phyloP scores from a whole-genome alignment of 1,140 invertebrate species.

The Diorhabda carinulata region DNA sequence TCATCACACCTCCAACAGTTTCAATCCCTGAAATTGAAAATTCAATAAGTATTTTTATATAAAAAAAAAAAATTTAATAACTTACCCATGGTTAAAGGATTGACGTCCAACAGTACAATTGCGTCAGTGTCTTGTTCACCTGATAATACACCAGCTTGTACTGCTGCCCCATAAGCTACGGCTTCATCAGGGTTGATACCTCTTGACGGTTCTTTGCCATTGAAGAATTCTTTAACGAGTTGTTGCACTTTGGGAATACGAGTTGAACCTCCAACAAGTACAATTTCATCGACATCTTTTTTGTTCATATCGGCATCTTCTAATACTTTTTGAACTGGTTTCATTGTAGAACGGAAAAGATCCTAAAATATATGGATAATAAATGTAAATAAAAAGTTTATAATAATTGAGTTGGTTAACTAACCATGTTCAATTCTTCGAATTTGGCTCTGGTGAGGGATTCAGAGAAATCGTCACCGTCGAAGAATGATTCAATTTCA shows the following conservation, averaged over 20 bases:
- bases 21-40: conserved; percentile 64
- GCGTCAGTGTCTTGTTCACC: conserved; percentile 93
- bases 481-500: conserved; percentile 99
- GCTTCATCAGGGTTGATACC: conserved; percentile 99
- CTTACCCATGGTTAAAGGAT: conserved; percentile 90
- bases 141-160: conserved; percentile 91
- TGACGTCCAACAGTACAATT: conserved; percentile 92
- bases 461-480: conserved; percentile 99
- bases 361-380: conserved; percentile 54
- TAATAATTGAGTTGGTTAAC: conserved; percentile 6
- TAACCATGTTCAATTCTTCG: conserved; percentile 95
- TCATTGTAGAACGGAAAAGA: conserved; percentile 95
- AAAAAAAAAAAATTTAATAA: too few species aligned
- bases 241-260: conserved; percentile 99
- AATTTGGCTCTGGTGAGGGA: conserved; percentile 98
- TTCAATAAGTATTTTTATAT: too few species aligned
- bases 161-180: conserved; percentile 97
- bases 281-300: conserved; percentile 98
- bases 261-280: conserved; percentile 97
- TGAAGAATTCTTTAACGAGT: conserved; percentile 97
- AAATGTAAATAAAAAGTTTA: neutral
- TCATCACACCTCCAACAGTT: conserved; percentile 99
- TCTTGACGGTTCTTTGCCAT: conserved; percentile 94
- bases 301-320: conserved; percentile 99
- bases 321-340: conserved; percentile 93